Base-by-base conservation (phyloP, 2,888 invertebrate species). In the Cryptus viduatorius region DNA sequence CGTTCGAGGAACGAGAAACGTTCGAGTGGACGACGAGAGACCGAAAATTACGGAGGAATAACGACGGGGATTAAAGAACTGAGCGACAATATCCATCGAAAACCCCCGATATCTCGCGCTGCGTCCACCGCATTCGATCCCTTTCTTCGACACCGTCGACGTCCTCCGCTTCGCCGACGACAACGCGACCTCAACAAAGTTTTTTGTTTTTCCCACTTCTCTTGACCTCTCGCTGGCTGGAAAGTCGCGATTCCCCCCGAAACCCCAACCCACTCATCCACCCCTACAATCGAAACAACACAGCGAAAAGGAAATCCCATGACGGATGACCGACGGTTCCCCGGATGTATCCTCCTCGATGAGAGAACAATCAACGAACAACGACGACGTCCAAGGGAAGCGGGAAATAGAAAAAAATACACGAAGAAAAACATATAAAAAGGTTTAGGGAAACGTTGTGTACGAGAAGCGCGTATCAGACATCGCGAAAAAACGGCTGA, bases 241-340 rank as follows among this genome's bases (percentile, higher is more conserved):
- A 31, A 48, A 19, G 56, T 61, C 50, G 16, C 64, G 69, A 56
- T 46, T 65, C 4, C 53, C 24, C 24, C 24, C 24, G n/a, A n/a
- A n/a, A n/a, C 24, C 64, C 24, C 65, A 31, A 78, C 7, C 29
- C 31, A 59, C 12, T 24, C 3, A 24, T 4, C 24, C 24, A 4
- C 56, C 53, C 53, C 53, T 0, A 56, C 56, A 56, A 8, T 24
- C 56, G 56, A 19, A 56, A 19, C 19, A 56, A 19, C 7, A 56
- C 16, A 24, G 56, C 56, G 56, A 86, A 69, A 86, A 86, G 87
- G 89, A 88, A 86, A 87, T 91, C 89, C 89, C 88, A 90, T 91
- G 90, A 90, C 89, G 89, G 88, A 90, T 90, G 87, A 86, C 89
- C 79, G 77, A 84, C 82, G 81, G 75, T 76, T 67, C 64, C 59